A percentile compares a stretch with the other conserved stretches of the same genome.
Conservation (phyloP, 2,113 vertebrate genomes). For the Gallinago media region DNA sequence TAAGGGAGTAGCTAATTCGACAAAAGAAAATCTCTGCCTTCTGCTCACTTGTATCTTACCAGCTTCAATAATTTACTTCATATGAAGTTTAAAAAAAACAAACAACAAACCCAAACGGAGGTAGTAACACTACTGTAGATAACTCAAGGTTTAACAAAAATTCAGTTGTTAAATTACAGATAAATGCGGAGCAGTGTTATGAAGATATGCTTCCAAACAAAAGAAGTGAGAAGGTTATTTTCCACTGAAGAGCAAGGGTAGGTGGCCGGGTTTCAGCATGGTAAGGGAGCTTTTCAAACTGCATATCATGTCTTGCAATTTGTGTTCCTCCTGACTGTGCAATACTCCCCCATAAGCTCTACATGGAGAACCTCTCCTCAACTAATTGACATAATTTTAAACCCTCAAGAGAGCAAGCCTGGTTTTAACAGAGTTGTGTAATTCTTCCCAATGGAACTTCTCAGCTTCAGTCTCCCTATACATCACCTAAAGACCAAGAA, state of each 20-base stretch:
- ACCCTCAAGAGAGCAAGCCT: neutral
- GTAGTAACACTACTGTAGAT: accelerated
- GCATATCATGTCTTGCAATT: neutral
- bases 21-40: neutral
- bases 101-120: neutral
- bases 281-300: neutral
- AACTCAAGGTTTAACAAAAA: neutral
- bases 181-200: neutral
- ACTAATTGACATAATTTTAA: neutral
- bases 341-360: neutral
- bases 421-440: neutral
- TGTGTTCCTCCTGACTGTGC: neutral
- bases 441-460: neutral
- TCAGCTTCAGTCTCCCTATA: neutral
- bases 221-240: neutral
- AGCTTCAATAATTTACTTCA: neutral
- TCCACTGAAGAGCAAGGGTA: neutral
- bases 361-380: neutral
- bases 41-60: neutral
- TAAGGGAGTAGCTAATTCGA: neutral
- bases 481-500: neutral
- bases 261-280: neutral
- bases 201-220: neutral
- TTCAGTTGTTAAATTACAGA: neutral
- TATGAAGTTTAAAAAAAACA: neutral